Evolutionary conservation across 1,140 invertebrate species (phyloP), one percentile per base, ranked within the genome.

Genomic region (Pseudoatta argentina): DNA sequence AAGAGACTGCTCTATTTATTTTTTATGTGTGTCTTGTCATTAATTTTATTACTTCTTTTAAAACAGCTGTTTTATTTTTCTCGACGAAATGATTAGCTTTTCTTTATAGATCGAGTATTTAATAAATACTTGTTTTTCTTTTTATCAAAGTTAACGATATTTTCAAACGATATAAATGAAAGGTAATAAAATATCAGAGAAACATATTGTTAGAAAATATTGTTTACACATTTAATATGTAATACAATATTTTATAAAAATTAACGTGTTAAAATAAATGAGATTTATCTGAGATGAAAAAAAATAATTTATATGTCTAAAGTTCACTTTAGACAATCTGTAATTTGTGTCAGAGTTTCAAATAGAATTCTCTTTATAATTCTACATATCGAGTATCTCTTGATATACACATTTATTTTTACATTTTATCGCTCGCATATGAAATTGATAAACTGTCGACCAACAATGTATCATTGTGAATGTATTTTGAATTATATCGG

Each of bases 221-320:
- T 39, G 7, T 59, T 73, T 73, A 39, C 4, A 24, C 14, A 48
- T 14, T 44, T 44, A 44, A 44, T 44, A 44, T 16, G 8, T 34
- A 67, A 44, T 44, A 66, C 21, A 18, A 55, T 44, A 44, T 51
- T 51, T 12, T 16, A 16, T 51, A 51, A 59, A 21, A 7, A 12
- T 8, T 51, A 51, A 48, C 48, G 14, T 16, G 44, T 57, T 10
- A 51, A 24, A 48, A 48, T 69, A 69, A 51, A 27, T 18, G 6
- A 69, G 66, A 69, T 44, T 16, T 3, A 24, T 34, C 6, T 57
- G 18, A 57, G 1, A 12, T 1, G 18, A 57, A 2, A 57, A 18
- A 57, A 72, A 73, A 73, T 72, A 55, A 55, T 30, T 73, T 73
- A 73, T 39, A 55, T 55, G 16, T 21, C 7, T 55, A 53, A 44